Conservation (phyloP, 1,140 invertebrate species). For the Macrosteles quadrilineatus region DNA sequence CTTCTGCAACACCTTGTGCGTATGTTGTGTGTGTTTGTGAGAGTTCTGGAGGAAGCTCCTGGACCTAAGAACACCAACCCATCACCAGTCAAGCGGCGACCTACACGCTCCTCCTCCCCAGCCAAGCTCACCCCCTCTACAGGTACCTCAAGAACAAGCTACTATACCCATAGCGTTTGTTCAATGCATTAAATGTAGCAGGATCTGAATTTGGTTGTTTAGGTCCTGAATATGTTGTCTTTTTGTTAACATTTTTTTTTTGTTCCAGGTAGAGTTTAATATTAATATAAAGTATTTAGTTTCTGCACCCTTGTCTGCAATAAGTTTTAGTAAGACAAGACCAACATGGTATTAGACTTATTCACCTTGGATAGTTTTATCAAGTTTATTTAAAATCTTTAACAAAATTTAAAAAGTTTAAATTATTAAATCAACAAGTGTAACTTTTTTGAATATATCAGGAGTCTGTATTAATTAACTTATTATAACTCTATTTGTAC, state of each 20-base stretch:
- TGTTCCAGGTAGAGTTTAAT: no score
- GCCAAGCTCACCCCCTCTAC: constrained; percentile 45
- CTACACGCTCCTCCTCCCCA: constrained; percentile 46
- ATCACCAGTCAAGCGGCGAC: constrained; percentile 55
- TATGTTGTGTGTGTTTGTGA: constrained; percentile 71
- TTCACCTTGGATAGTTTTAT: no score
- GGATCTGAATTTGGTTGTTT: constrained; percentile 9
- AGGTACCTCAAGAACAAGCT: constrained; percentile 46
- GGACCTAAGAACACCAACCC: constrained; percentile 49
- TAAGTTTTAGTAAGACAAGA: no score
- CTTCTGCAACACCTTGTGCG: constrained; percentile 64
- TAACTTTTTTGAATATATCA: no score
- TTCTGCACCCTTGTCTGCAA: no score
- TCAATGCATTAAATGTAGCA: constrained; percentile 39
- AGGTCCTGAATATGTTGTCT: not conserved
- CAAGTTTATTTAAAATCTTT: no score
- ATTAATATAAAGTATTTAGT: constrained; percentile 17
- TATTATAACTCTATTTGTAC: no score
- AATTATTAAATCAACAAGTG: no score
- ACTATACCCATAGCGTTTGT: no score
- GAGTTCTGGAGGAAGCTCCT: constrained; percentile 71
- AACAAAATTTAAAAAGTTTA: no score
- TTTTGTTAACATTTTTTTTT: not conserved
- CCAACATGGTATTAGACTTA: no score
- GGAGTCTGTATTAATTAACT: no score